These are phyloP conservation scores for Chrysemys picta DNA, from an alignment of 2,113 vertebrate genomes.

Conservation along the genomic window DNA sequence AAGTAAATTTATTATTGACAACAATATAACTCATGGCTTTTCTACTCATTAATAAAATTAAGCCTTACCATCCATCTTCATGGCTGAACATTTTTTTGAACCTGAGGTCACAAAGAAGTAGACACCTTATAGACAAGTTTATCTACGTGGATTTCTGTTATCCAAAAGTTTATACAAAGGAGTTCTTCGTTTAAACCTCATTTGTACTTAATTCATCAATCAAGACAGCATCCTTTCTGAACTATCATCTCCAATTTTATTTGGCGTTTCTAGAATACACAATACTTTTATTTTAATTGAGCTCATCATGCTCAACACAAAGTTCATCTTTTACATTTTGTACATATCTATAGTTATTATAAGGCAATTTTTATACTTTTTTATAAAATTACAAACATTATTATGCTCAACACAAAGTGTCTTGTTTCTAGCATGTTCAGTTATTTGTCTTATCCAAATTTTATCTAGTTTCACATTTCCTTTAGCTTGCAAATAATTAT, in stretches of 20 bases:
- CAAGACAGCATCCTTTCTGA: not conserved
- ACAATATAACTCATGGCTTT: slow-evolving; percentile 52
- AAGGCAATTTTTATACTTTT: slow-evolving; percentile 42
- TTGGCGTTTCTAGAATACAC: not conserved
- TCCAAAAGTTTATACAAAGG: not conserved
- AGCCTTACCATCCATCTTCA: slow-evolving; percentile 59
- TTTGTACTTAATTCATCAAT: not conserved
- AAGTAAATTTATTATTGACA: slow-evolving; percentile 71
- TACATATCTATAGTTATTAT: slow-evolving; percentile 36
- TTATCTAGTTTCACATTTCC: not conserved
- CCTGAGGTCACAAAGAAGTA: slow-evolving; percentile 10
- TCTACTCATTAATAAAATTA: slow-evolving; percentile 73
- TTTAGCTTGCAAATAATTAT: slow-evolving; percentile 24
- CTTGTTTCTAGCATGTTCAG: slow-evolving; percentile 17
- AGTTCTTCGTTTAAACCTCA: not conserved
- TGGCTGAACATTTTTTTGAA: slow-evolving; percentile 56
- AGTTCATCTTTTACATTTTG: slow-evolving; percentile 35
- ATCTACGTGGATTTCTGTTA: not conserved
- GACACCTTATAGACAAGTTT: not conserved
- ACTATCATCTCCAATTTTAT: slow-evolving; percentile 10
- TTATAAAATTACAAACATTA: slow-evolving; percentile 22
- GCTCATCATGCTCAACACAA: slow-evolving; percentile 47
- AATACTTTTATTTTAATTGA: slow-evolving; percentile 42
- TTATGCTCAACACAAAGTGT: not conserved
- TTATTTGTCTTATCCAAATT: slow-evolving; percentile 3